These are phyloP conservation scores for Helarctos malayanus DNA, from an alignment of 2,797 vertebrate genomes.

Conservation along the genomic window DNA sequence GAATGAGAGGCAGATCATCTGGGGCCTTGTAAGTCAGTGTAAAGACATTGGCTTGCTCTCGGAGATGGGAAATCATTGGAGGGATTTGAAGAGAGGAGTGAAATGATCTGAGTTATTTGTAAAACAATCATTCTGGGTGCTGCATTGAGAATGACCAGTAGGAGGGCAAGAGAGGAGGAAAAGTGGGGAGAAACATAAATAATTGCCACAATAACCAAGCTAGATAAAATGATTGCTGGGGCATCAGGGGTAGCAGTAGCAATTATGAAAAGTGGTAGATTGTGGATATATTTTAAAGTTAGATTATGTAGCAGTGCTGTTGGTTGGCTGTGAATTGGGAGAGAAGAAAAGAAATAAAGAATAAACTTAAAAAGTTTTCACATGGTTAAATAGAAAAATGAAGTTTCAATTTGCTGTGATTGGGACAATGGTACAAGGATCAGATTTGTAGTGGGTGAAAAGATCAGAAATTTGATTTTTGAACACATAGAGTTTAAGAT, in stretches of 20 bases:
- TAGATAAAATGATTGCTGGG: neutral
- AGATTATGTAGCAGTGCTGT: neutral
- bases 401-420: neutral
- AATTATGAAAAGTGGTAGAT: neutral
- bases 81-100: neutral
- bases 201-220: neutral
- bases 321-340: neutral
- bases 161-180: neutral
- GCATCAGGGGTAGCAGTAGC: neutral
- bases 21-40: neutral
- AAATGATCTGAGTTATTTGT: neutral
- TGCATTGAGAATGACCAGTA: neutral
- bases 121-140: neutral
- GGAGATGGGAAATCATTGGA: neutral
- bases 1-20: neutral
- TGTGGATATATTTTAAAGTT: neutral
- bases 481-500: neutral
- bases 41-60: neutral
- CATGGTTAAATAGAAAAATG: neutral
- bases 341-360: neutral
- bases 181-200: neutral
- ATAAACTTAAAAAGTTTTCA: neutral
- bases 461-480: neutral
- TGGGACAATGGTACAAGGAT: neutral
- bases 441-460: neutral